Evolutionary conservation across 2,888 invertebrate species (phyloP), one percentile per base, ranked within the genome.

Genomic region (Entomobrya proxima): DNA sequence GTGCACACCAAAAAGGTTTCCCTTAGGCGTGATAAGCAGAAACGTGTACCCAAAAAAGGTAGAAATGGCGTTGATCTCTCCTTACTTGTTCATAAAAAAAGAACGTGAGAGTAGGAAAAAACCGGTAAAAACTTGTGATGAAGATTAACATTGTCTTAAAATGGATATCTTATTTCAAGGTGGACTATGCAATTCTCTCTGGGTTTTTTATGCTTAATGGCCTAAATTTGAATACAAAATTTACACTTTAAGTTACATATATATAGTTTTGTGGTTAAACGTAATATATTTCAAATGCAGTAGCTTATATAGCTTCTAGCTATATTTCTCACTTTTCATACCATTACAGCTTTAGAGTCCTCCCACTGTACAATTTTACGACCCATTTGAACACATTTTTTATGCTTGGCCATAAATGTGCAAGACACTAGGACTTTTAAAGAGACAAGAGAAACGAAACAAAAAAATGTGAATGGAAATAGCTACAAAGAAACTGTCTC

Each of bases 21-120:
- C 86, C 86, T 83, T 35, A 64, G 86, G 86, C 79, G 52, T 83
- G 44, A 83, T 82, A 83, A 83, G 77, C 52, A 40, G 80, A 69
- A 85, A 76, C n/a, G 47, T 52, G 58, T 27, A 58, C 13, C 15
- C 32, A 61, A 72, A 64, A 50, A 61, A 47, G 52, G 52, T 37
- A 58, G 58, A 21, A 52, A 18, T 2, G 18, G 7, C 5, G 18
- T n/a, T 13, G 13, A 13, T 69, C 7, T n/a, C 11, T 30, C n/a
- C 30, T 55, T 24, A 13, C 11, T 40, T 40, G 7, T n/a, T n/a
- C n/a, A n/a, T 55, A 24, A 55, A 55, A 55, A 2, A 30, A n/a
- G 32, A 32, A 32, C 58, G 30, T 32, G 30, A 58, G 30, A 21
- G 21, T 6, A 52, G 24, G 21, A 52, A 24, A 52, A n/a, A 32